Base-by-base conservation (phyloP, 2,888 invertebrate genomes). In the Pristionchus arcanus region DNA sequence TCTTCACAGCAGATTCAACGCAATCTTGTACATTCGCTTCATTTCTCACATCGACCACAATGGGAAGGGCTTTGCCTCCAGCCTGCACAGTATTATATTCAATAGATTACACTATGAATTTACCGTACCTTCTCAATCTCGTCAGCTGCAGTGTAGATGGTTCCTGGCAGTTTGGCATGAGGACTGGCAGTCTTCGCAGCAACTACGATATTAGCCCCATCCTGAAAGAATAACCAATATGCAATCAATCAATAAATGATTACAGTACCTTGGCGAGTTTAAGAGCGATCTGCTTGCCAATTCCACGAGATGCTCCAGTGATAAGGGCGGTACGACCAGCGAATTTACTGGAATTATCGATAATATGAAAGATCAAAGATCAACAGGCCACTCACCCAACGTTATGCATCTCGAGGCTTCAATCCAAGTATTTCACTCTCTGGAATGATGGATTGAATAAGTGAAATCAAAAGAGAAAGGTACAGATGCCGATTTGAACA, bases 281-380 rank as follows among this genome's bases (percentile, higher is more conserved):
- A 90, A 98, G 95, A 9, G 98, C 98, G 93, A 99, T 98, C 28
- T 97, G 97, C 96, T 98, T 97, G 0, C 99, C 99, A 94, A 99
- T 99, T 53, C 99, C 99, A 93, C 99, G 96, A 89, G 98, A 98
- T 28, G 98, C 98, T 81, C 99, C 99, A 53, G 98, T 98, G 92
- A 99, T 97, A 95, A 98, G 98, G 90, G 98, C 96, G 2, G 98
- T 98, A 92, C 97, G 97, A 2, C 98, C 98, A 92, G 97, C 97
- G 92, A 97, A 96, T 96, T 97, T 97, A 89, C 97, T 92, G 42
- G 9, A 59, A 31, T 28, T 5, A 21, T 59, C 28, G 49, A 4
- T 13, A 2, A 55, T 16, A 31, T 31, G 84, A 84, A 13, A 84
- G 53, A 7, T 84, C 84, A 53, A 53, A 42, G 49, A 84, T 53